phyloP scores from a whole-genome alignment of 2,113 vertebrate species.

The Camelus dromedarius region DNA sequence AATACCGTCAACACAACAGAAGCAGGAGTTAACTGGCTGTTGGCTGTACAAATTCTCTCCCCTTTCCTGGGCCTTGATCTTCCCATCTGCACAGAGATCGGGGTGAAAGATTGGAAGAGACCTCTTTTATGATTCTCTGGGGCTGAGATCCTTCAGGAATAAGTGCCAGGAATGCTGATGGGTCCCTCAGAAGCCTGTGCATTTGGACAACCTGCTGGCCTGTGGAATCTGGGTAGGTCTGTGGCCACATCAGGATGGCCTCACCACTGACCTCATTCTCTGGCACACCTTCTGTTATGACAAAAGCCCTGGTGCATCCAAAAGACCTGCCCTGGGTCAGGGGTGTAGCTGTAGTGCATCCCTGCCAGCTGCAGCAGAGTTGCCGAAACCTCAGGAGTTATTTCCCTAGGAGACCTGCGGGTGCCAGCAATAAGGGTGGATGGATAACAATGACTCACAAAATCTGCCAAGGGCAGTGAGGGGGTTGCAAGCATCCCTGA shows the following conservation, averaged over 20 bases:
- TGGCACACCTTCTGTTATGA: slow-evolving; percentile 51
- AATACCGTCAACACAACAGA: not conserved
- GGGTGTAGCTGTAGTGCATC: not conserved
- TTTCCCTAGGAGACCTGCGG: not conserved
- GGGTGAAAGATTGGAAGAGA: not conserved
- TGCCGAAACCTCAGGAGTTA: not conserved
- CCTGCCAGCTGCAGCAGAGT: not conserved
- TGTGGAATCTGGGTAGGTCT: not conserved
- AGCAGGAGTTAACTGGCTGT: not conserved
- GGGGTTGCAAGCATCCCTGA: not conserved
- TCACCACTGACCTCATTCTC: slow-evolving; percentile 64
- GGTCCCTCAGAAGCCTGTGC: not conserved
- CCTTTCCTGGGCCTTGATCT: not conserved
- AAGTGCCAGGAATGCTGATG: not conserved
- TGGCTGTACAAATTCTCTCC: not conserved
- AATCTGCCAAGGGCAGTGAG: not conserved
- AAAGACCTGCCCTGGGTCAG: slow-evolving; percentile 3
- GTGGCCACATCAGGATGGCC: slow-evolving; percentile 35
- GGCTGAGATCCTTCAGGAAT: not conserved
- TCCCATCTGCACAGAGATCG: not conserved
- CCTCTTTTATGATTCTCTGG: not conserved
- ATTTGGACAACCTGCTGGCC: slow-evolving; percentile 2
- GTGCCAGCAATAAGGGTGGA: not conserved
- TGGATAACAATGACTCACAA: not conserved
- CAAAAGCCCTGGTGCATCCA: slow-evolving; percentile 43